These are phyloP conservation scores for Scaptomyza flava DNA, from an alignment of 2,888 invertebrate genomes.

Conservation along the genomic window DNA sequence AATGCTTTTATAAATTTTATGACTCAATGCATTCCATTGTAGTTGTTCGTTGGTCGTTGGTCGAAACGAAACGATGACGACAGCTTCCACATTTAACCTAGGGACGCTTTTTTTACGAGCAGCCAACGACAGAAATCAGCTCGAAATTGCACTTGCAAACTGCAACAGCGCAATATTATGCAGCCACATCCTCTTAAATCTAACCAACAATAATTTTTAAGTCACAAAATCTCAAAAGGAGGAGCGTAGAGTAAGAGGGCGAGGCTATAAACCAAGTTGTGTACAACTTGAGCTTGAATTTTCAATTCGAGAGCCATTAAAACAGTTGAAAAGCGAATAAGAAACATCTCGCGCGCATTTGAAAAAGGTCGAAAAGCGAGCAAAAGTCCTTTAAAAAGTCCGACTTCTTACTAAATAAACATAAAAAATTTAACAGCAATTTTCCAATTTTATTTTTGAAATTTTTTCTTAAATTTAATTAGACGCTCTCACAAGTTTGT, in stretches of 20 bases:
- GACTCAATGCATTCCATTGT: conserved; percentile 69
- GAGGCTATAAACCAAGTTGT: conserved; percentile 63
- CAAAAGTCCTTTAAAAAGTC: conserved; percentile 48
- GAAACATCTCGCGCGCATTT: neutral
- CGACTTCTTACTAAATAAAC: neutral
- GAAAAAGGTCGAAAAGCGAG: conserved; percentile 5
- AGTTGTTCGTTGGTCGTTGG: conserved; percentile 35
- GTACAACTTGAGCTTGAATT: conserved; percentile 63
- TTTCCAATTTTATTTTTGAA: neutral
- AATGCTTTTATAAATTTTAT: conserved; percentile 76
- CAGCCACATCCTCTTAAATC: conserved; percentile 57
- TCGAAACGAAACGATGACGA: conserved; percentile 23
- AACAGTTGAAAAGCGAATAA: conserved; percentile 38
- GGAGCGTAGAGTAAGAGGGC: conserved; percentile 12
- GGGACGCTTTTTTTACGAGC: conserved; percentile 52
- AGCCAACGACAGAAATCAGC: conserved; percentile 48
- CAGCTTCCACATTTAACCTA: conserved; percentile 62
- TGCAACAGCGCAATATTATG: conserved; percentile 37
- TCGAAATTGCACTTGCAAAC: conserved; percentile 19
- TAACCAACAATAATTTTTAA: conserved; percentile 71
- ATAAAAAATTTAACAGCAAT: neutral
- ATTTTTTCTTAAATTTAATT: conserved; percentile 57
- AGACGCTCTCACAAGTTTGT: conserved; percentile 24
- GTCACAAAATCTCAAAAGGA: conserved; percentile 52
- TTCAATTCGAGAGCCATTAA: conserved; percentile 50